Evolutionary conservation across 2,888 invertebrate species (phyloP).

Genomic region (Cantharis nigra): DNA sequence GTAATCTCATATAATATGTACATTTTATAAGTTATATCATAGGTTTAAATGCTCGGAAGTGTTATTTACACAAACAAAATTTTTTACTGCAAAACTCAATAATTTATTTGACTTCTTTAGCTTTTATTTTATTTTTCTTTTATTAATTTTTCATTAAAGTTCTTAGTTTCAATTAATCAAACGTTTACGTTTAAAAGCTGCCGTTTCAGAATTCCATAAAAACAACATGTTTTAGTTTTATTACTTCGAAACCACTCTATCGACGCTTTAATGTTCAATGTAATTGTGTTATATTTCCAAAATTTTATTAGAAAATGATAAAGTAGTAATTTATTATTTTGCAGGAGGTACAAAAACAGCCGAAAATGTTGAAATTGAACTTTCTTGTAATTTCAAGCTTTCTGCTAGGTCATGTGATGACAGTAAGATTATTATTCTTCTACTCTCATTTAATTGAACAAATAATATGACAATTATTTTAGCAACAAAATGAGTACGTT

Average conservation of each 20-base stretch:
- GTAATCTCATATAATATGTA: not conserved
- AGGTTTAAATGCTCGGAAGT: not conserved
- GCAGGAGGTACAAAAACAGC: not conserved
- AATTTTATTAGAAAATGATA: not conserved
- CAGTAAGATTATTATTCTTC: not conserved
- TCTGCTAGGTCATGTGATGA: not conserved
- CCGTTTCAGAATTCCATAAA: not conserved
- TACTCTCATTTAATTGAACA: not conserved
- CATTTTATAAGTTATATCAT: not conserved
- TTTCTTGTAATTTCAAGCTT: not conserved
- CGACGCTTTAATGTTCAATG: not conserved
- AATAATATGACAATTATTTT: not conserved
- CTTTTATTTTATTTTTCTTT: not conserved
- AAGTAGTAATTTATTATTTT: not conserved
- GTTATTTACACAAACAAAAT: not conserved
- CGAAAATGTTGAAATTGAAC: not conserved
- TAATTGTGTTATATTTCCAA: not conserved
- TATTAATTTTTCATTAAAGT: not conserved
- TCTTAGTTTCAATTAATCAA: not conserved
- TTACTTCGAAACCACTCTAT: not conserved
- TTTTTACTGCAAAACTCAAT: not conserved
- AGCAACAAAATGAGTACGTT: conserved; percentile 8
- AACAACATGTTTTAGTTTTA: not conserved
- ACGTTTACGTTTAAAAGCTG: not conserved
- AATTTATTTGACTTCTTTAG: not conserved